A percentile compares a stretch with the other conserved stretches of the same genome.
These are phyloP conservation scores for Erpornis zantholeuca DNA, from an alignment of 2,113 vertebrate species.

Conservation along the genomic window DNA sequence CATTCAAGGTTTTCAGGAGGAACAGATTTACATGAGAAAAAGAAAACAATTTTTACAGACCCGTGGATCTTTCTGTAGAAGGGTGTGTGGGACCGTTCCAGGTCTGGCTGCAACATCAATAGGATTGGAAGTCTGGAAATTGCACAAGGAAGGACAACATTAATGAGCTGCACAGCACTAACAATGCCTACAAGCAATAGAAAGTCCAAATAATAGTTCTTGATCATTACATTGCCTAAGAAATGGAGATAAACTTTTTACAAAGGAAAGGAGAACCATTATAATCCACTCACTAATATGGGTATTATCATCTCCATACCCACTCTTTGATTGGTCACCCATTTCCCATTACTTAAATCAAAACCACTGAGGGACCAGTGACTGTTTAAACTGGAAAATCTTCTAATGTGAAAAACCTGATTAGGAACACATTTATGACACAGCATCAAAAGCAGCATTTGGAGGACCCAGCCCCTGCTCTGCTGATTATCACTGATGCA, in stretches of 20 bases:
- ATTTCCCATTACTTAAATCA: background rate
- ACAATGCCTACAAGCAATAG: background rate
- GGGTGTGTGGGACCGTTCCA: constrained; percentile 91
- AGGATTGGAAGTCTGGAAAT: constrained; percentile 91
- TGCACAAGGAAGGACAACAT: background rate
- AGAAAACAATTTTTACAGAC: constrained; percentile 64
- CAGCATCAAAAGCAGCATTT: background rate
- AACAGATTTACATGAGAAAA: background rate
- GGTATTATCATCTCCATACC: background rate
- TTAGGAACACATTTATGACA: background rate
- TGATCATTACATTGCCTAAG: background rate
- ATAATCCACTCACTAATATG: background rate
- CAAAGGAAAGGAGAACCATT: background rate
- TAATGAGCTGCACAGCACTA: background rate
- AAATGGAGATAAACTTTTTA: background rate
- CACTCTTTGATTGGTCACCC: background rate
- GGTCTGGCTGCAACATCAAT: constrained; percentile 92
- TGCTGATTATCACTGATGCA: background rate
- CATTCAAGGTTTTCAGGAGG: background rate
- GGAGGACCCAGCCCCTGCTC: background rate
- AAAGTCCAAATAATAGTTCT: background rate
- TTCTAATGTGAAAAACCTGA: background rate
- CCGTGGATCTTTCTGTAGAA: constrained; percentile 96
- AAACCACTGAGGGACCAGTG: background rate
- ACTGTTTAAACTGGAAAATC: background rate